A percentile compares a stretch with the other conserved stretches of the same genome.
These are phyloP conservation scores for Cheilosia pagana DNA, from an alignment of 2,888 invertebrate genomes.

Conservation along the genomic window DNA sequence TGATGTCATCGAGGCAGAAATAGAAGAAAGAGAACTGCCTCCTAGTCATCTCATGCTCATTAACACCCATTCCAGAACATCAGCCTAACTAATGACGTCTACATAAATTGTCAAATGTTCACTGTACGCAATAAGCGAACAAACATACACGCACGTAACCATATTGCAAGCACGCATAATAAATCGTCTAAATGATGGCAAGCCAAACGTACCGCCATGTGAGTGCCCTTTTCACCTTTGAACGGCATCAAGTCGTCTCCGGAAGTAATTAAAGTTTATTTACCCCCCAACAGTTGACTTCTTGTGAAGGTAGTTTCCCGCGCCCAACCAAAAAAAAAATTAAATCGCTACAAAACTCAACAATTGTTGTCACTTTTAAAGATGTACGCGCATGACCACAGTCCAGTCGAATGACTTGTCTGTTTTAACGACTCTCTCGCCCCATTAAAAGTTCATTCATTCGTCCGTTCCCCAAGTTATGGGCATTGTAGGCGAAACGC, in stretches of 20 bases:
- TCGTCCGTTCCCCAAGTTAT: constrained; percentile 53
- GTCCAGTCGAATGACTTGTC: constrained; percentile 26
- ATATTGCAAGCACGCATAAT: constrained; percentile 4
- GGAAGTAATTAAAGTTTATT: constrained; percentile 50
- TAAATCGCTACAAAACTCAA: background rate
- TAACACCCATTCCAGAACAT: too few relatives aligned
- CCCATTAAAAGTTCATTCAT: constrained; percentile 62
- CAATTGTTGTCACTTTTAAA: constrained; percentile 27
- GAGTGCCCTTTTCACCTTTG: constrained; percentile 11
- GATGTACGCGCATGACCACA: constrained; percentile 24
- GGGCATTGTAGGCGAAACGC: constrained; percentile 66
- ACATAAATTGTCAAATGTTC: too few relatives aligned
- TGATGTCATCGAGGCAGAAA: too few relatives aligned
- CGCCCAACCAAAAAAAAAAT: background rate
- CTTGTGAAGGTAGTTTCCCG: constrained; percentile 17
- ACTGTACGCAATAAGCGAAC: too few relatives aligned
- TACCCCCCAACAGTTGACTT: constrained; percentile 11
- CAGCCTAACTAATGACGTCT: too few relatives aligned
- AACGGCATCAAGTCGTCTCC: constrained; percentile 10
- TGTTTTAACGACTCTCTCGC: constrained; percentile 37
- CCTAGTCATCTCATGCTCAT: too few relatives aligned
- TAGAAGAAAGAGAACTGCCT: too few relatives aligned
- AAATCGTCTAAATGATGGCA: background rate
- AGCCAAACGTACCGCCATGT: constrained; percentile 12
- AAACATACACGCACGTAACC: too few relatives aligned